phyloP scores from a whole-genome alignment of 2,888 invertebrate genomes.

The Ornithoptera priamus region DNA sequence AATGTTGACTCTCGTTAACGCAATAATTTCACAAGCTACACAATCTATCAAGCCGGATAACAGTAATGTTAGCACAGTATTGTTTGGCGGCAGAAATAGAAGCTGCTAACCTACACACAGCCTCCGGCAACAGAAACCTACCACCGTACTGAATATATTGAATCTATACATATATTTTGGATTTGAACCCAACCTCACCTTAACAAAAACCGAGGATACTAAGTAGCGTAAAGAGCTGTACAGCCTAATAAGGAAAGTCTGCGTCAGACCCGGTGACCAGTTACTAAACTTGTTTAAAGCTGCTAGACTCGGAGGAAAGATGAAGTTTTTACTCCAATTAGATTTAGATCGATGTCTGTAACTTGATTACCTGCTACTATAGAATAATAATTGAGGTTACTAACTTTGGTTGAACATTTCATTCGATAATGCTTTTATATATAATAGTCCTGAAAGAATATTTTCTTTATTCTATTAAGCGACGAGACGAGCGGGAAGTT shows the following conservation, averaged over 20 bases:
- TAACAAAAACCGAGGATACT: not conserved
- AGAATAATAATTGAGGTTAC: constrained; percentile 12
- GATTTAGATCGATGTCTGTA: constrained; percentile 34
- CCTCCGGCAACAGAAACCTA: too few relatives aligned
- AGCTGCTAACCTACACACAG: too few relatives aligned
- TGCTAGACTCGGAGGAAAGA: constrained; percentile 35
- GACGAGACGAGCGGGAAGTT: too few relatives aligned
- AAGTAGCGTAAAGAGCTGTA: not conserved
- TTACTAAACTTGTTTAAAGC: constrained; percentile 32
- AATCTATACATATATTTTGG: too few relatives aligned
- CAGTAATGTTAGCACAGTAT: too few relatives aligned
- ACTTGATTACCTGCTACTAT: constrained; percentile 21
- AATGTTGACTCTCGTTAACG: too few relatives aligned
- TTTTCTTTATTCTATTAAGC: too few relatives aligned
- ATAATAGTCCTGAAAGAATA: not conserved
- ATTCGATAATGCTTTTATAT: constrained; percentile 1
- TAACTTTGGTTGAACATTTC: not conserved
- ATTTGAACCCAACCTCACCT: too few relatives aligned
- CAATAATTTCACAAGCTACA: too few relatives aligned
- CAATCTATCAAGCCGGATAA: too few relatives aligned
- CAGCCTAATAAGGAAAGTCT: constrained; percentile 29
- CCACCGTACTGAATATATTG: too few relatives aligned
- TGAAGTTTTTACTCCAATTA: constrained; percentile 29
- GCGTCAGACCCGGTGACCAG: constrained; percentile 33
- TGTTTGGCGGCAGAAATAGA: too few relatives aligned